Base-by-base conservation (phyloP, 2,888 invertebrate species). In the Halictus ligatus region DNA sequence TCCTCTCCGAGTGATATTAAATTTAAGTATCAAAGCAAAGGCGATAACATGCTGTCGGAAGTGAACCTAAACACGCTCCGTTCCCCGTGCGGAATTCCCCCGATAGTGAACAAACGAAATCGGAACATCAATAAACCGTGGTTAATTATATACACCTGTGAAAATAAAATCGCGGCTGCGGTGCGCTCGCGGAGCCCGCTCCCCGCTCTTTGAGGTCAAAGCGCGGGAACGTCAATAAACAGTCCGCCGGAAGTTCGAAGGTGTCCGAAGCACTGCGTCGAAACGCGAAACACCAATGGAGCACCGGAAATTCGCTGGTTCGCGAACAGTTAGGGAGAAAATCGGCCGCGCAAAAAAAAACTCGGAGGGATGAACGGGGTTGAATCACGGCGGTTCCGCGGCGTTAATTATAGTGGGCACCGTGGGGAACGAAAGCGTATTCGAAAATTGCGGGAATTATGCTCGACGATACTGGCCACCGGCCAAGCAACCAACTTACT, bases 381-480 rank as follows among this genome's bases (percentile, higher is more conserved):
- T 90, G 91, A 90, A 88, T 90, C 91, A 89, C 71, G 79, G 6
- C 75, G 80, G 74, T 64, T 77, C 83, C 83, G 74, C 58, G 5
- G 76, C 81, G 81, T 88, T 92, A 94, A 94, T 93, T 94, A 92
- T 94, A 93, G 92, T 89, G 81, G 78, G 72, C 85, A 80, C 89
- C 89, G 88, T 81, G 89, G 87, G 87, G 86, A 89, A 89, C 91
- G 85, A 90, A 92, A 89, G 87, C 87, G 91, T 89, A 91, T 91
- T 90, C 89, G 92, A 91, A 92, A 93, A 93, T 92, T 93, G 75
- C 80, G 83, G 85, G 89, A 91, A 92, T 93, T 92, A 92, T 93
- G 89, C 91, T 88, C 90, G 89, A 85, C 88, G 85, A 83, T 89
- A 92, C 91, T 95, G 94, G 94, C 94, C 85, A 60, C 40, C 50